A percentile compares a stretch with the other conserved stretches of the same genome.
These are phyloP conservation scores for Pseudolaguvia tuberculata DNA, from an alignment of 2,113 vertebrate species.

Conservation along the genomic window DNA sequence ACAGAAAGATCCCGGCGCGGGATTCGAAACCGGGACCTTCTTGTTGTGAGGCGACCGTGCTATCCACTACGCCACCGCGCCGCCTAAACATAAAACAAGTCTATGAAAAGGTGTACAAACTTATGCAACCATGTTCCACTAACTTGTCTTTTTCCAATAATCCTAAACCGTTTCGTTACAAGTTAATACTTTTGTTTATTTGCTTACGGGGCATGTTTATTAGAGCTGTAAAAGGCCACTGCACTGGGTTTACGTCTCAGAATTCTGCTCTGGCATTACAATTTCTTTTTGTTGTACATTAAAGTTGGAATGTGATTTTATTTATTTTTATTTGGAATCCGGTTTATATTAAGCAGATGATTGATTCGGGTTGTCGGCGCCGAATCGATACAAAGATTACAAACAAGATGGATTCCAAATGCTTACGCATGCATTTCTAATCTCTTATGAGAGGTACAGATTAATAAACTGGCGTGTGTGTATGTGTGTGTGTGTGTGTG, in stretches of 20 bases:
- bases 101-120: too few relatives aligned
- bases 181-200: neutral
- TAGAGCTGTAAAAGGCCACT: neutral
- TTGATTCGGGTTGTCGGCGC: conserved; percentile 16
- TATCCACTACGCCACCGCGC: too few relatives aligned
- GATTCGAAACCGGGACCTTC: too few relatives aligned
- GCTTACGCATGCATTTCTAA: neutral
- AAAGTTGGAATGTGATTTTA: neutral
- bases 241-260: neutral
- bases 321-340: neutral
- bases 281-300: neutral
- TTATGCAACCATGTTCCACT: too few relatives aligned
- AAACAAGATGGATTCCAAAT: conserved; percentile 12
- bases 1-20: too few relatives aligned
- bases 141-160: too few relatives aligned
- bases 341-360: conserved; percentile 20
- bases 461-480: neutral
- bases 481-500: too few relatives aligned
- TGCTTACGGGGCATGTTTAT: neutral
- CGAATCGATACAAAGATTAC: conserved; percentile 8
- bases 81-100: too few relatives aligned
- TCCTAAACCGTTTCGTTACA: too few relatives aligned
- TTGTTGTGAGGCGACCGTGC: too few relatives aligned
- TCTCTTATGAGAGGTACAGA: neutral
- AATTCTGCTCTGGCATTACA: neutral